Evolutionary conservation across 2,888 invertebrate species (phyloP).

Genomic region (Theretra japonica): DNA sequence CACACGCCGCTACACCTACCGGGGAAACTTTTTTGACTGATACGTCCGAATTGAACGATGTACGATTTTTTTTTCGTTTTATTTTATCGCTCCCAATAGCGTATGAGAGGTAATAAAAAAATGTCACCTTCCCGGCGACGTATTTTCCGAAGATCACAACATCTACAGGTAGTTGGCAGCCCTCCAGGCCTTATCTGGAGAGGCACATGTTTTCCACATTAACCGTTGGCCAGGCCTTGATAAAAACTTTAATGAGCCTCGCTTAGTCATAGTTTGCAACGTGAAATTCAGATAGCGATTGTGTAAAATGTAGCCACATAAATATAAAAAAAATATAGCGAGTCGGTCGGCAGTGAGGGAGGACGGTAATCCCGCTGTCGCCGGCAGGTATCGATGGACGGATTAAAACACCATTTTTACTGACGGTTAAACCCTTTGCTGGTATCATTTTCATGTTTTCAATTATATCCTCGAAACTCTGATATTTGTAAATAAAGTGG

Average conservation of each 20-base stretch:
- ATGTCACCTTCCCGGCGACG: constrained; percentile 55
- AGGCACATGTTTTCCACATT: constrained; percentile 67
- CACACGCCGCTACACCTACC: constrained; percentile 55
- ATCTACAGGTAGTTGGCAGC: constrained; percentile 82
- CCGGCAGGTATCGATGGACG: constrained; percentile 77
- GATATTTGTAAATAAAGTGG: constrained; percentile 25
- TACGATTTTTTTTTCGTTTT: constrained; percentile 46
- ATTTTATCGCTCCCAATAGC: constrained; percentile 57
- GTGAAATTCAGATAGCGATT: constrained; percentile 7
- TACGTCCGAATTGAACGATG: constrained; percentile 45
- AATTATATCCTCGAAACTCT: constrained; percentile 56
- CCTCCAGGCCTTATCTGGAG: constrained; percentile 72
- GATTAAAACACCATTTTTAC: constrained; percentile 80
- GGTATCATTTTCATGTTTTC: constrained; percentile 69
- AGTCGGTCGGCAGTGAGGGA: constrained; percentile 61
- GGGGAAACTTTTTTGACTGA: constrained; percentile 49
- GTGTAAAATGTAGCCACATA: constrained; percentile 29
- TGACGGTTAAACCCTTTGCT: constrained; percentile 69
- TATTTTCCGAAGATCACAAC: constrained; percentile 62
- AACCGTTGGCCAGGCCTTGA: constrained; percentile 53
- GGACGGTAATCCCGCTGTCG: constrained; percentile 73
- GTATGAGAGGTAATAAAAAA: constrained; percentile 54
- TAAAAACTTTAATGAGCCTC: constrained; percentile 63
- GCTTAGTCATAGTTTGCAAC: constrained; percentile 17
- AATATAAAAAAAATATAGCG: constrained; percentile 50